phyloP scores from a whole-genome alignment of 2,113 vertebrate species.

The Tenebrosternarchus preto region DNA sequence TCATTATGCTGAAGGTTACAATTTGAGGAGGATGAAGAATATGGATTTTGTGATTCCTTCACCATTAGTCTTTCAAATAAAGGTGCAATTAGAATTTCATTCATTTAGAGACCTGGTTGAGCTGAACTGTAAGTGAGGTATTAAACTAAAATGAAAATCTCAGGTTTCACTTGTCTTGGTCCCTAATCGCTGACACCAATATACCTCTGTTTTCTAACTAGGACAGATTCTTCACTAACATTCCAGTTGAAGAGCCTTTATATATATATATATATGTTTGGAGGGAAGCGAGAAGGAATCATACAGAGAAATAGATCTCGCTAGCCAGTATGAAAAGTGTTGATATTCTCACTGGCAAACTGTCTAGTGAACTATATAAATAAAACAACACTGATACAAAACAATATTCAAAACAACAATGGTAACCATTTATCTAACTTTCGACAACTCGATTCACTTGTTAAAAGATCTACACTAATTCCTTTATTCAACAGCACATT shows the following conservation, averaged over 20 bases:
- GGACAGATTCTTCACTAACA: neutral
- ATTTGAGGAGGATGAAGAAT: neutral
- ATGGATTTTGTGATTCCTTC: neutral
- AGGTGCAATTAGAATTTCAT: neutral
- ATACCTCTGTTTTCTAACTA: constrained; percentile 17
- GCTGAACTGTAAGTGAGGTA: neutral
- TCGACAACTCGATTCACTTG: neutral
- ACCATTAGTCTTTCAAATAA: neutral
- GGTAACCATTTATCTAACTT: neutral
- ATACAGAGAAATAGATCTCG: too few species aligned
- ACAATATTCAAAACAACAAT: constrained; percentile 9
- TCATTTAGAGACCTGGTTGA: neutral
- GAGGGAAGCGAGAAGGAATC: neutral
- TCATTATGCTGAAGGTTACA: constrained; percentile 12
- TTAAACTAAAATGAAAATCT: neutral
- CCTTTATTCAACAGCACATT: neutral
- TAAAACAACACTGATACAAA: constrained; percentile 20
- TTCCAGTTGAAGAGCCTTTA: neutral
- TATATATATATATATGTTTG: neutral
- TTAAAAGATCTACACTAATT: neutral
- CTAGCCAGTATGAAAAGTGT: neutral
- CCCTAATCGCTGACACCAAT: constrained; percentile 24
- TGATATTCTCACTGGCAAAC: neutral
- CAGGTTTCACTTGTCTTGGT: neutral
- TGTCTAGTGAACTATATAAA: constrained; percentile 28